Evolutionary conservation across 1,140 invertebrate genomes (phyloP), one percentile per base, ranked within the genome.

Genomic region (Neomicropteryx cornuta): DNA sequence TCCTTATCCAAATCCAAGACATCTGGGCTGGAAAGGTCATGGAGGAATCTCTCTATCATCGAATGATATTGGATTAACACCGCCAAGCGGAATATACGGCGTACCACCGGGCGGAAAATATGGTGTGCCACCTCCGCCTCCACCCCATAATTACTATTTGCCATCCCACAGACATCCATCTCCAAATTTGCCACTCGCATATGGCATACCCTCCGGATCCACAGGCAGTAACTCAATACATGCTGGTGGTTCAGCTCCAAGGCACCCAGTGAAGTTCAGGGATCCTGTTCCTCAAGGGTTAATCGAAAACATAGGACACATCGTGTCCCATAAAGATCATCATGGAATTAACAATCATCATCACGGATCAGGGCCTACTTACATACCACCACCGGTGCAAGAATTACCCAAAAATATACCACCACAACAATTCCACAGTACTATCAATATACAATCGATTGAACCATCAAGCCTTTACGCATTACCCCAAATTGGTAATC

Each of bases 261-360:
- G 66, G 54, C 58, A 67, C 20, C 76, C 76, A 0, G 68, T 81
- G 5, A 72, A 77, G 47, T 83, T 83, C 50, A 69, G 78, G 35
- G 77, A 82, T 19, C 71, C 75, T 1, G 74, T 84, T 2, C 81
- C 82, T 3, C 60, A 62, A 32, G 79, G 77, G 2, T 49, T 85
- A 2, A 56, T 81, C 2, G 67, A 78, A 43, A 71, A 75, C 11
- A 77, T 77, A 38, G 76, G 68, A 41, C 72, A 61, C 50, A 66
- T 51, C 14, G 69, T 70, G 1, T 67, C 66, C 34, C 68, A 73
- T n/a, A 70, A 72, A 42, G 69, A 73, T 45, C 41, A 49, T 17
- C 58, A 62, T 20, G 53, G 53, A 2, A 45, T 60, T n/a, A 60
- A 70, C 33, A 52, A 48, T 19, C 29, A 10, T 28, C 52, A 67